Evolutionary conservation across 1,140 invertebrate species (phyloP), one percentile per base, ranked within the genome.

Genomic region (Uloborus diversus): DNA sequence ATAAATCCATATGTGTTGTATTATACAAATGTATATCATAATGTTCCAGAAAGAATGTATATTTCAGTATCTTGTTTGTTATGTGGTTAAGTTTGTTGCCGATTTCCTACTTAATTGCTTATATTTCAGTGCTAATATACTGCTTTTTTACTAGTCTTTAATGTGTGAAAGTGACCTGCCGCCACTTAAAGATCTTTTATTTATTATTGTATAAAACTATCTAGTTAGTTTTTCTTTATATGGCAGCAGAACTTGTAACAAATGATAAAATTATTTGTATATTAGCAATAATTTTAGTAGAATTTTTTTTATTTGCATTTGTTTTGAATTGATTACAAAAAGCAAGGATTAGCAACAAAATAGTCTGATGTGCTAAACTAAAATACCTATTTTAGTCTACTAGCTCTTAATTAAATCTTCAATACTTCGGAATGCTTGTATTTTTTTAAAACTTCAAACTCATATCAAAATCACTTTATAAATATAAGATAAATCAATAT

Each of bases 171-270:
- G 27, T 42, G n/a, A 53, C 59, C 37, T 61, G 69, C 61, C 61
- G 69, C 69, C 56, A 61, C 61, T 20, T 27, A 73, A 37, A 73
- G 56, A 73, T 59, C 35, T 61, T n/a, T 73, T 73, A 73, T 73
- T 73, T 73, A 73, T 73, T 73, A 73, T 25, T 59, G 33, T 61
- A 47, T 30, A 73, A 73, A 61, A 28, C 14, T 73, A 28, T 42
- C 47, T 53, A 23, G n/a, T 42, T 73, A 35, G 37, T 73, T 25
- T 32, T 20, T 42, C 17, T 61, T 73, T 61, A 37, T 47, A n/a
- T 73, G 53, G 57, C 35, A 73, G 47, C 57, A 61, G 27, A 61
- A 30, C 57, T 73, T 73, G 35, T 35, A 28, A 4, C 42, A 68
- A 68, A 27, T 27, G 57, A 28, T 23, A 49, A 17, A 68, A 49